Base-by-base conservation (phyloP, 2,888 invertebrate genomes). In the Eupithecia dodoneata region DNA sequence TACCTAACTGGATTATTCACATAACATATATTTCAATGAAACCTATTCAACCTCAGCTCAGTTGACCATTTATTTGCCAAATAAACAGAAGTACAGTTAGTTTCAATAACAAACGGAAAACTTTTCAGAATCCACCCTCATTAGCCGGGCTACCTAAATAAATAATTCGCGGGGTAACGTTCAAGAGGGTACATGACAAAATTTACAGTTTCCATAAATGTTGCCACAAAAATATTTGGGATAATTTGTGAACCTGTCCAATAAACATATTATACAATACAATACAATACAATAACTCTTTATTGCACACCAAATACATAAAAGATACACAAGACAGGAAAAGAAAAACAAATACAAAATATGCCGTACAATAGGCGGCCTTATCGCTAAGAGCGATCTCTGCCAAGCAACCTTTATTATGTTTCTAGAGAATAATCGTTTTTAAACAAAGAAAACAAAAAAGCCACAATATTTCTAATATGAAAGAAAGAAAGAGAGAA, bases 31-130 rank as follows among this genome's bases (percentile, higher is more conserved):
- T 44, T 69, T 66, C 59, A 18, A 45, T 45, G 72, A 73, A 78
- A 76, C 72, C 72, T 71, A 75, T 76, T 77, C 67, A 74, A 72
- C 74, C 67, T 15, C 59, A 76, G 73, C 70, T 41, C 30, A 74
- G 71, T 77, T 76, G 42, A 74, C n/a, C 49, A 78, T 79, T 80
- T 84, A 83, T 85, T 84, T 82, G 82, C 81, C 76, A 80, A 81
- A 82, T 82, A 83, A 85, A 85, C 83, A 81, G 77, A 73, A 77
- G 77, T 81, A 71, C 74, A 79, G 79, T 79, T 80, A 81, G 83
- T 85, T 83, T 81, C 82, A 83, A 84, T 83, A 83, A 84, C 81
- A 82, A 81, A 81, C 77, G 80, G 78, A 81, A 79, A 84, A 81
- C 81, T 84, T 84, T 80, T 79, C 78, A 72, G 74, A 81, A 80